phyloP scores from a whole-genome alignment of 64 coral and sea anemone species.

The Acropora tenuis region DNA sequence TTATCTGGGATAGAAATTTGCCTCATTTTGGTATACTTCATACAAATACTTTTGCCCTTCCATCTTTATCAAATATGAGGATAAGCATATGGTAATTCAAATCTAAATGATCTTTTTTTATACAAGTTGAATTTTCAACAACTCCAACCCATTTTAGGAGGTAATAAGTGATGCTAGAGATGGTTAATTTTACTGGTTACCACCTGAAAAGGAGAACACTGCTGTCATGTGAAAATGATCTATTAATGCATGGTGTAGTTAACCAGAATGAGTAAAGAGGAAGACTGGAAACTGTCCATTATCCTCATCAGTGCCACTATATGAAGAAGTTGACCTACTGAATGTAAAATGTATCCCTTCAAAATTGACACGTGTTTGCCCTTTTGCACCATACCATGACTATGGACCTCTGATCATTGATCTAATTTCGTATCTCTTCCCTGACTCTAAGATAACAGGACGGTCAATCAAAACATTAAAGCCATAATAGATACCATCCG shows the following conservation, averaged over 20 bases:
- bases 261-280: not conserved
- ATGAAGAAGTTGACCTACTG: rapidly evolving
- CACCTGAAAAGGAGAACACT: too few species aligned
- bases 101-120: too few species aligned
- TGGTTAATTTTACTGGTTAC: too few species aligned
- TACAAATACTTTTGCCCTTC: too few species aligned
- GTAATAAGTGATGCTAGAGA: too few species aligned
- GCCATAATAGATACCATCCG: not conserved
- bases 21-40: too few species aligned
- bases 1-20: too few species aligned
- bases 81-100: too few species aligned
- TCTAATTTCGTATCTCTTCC: not conserved
- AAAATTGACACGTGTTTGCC: not conserved
- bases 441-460: not conserved
- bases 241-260: too few species aligned
- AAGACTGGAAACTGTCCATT: not conserved
- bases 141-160: too few species aligned
- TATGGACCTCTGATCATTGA: not conserved
- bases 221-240: not conserved
- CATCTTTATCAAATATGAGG: too few species aligned
- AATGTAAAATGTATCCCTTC: not conserved
- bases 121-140: too few species aligned
- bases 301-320: not conserved
- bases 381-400: not conserved
- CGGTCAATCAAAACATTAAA: conserved; percentile 4